phyloP scores from a whole-genome alignment of 2,797 vertebrate species.

The Ctenopoma kingsleyae region DNA sequence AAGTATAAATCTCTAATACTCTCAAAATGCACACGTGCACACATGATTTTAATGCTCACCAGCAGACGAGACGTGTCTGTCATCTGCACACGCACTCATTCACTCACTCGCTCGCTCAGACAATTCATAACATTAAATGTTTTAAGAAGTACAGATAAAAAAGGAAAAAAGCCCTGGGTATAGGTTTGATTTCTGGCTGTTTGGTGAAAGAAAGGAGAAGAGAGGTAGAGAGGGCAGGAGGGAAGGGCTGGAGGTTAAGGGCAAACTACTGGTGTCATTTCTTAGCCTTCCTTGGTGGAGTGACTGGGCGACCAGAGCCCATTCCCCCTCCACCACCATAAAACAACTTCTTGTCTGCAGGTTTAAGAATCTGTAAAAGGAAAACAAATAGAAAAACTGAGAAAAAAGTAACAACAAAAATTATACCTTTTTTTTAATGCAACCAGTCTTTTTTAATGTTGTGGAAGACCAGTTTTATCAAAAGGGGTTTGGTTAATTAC shows the following conservation, averaged over 20 bases:
- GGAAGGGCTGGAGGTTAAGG: conserved; percentile 65
- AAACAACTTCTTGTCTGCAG: conserved; percentile 88
- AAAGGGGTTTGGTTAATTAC: conserved; percentile 47
- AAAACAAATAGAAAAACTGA: neutral
- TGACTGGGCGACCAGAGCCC: conserved; percentile 84
- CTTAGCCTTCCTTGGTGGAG: conserved; percentile 88
- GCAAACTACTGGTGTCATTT: conserved; percentile 84
- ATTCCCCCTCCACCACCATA: conserved; percentile 81
- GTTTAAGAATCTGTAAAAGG: conserved; percentile 84
- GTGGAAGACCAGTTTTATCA: neutral
- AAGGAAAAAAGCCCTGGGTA: conserved; percentile 84
- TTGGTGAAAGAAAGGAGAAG: conserved; percentile 83
- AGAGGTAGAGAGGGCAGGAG: conserved; percentile 85
- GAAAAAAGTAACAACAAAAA: neutral
- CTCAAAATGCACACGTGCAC: conserved; percentile 76
- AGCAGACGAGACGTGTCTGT: conserved; percentile 58
- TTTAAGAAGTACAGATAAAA: conserved; percentile 85
- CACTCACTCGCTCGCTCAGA: conserved; percentile 59
- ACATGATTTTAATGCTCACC: conserved; percentile 79
- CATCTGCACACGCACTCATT: conserved; percentile 56
- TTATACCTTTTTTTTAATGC: neutral
- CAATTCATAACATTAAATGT: conserved; percentile 82
- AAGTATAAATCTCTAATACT: conserved; percentile 80
- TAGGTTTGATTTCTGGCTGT: conserved; percentile 86
- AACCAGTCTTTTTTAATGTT: too few relatives aligned